These are phyloP conservation scores for Diaperis boleti DNA, from an alignment of 2,888 invertebrate species.

Conservation along the genomic window DNA sequence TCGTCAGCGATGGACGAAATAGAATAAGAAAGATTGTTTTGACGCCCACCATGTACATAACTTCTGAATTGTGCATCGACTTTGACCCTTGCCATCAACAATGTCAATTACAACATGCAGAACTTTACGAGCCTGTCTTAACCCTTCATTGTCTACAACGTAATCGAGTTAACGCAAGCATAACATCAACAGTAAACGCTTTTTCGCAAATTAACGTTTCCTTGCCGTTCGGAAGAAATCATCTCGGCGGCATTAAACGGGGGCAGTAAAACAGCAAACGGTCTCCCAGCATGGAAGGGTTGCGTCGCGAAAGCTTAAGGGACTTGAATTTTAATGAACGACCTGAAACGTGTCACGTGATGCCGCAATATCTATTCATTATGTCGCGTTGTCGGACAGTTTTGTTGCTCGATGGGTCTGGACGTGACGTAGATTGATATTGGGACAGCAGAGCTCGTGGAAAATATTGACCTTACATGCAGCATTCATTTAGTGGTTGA, in stretches of 20 bases:
- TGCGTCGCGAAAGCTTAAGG: conserved; percentile 39
- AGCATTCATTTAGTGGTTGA: conserved; percentile 1
- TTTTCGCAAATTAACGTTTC: conserved; percentile 34
- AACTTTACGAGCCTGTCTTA: too few species aligned
- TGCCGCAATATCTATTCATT: conserved; percentile 45
- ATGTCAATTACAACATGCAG: too few species aligned
- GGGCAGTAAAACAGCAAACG: conserved; percentile 39
- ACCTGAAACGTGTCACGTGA: conserved; percentile 40
- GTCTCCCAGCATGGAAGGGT: conserved; percentile 34
- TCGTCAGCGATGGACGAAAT: too few species aligned
- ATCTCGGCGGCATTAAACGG: conserved; percentile 32
- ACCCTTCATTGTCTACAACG: conserved; percentile 13
- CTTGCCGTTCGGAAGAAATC: conserved; percentile 30
- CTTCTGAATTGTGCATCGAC: too few species aligned
- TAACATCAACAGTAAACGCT: conserved; percentile 25
- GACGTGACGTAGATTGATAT: conserved; percentile 27
- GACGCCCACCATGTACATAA: too few species aligned
- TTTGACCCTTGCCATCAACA: too few species aligned
- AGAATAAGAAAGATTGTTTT: too few species aligned
- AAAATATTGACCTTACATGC: conserved; percentile 13
- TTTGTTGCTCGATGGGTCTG: conserved; percentile 14
- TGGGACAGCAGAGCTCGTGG: conserved; percentile 8
- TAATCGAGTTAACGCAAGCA: conserved; percentile 31
- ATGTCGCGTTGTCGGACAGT: conserved; percentile 25
- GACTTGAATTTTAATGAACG: conserved; percentile 47